A percentile compares a stretch with the other conserved stretches of the same genome.
Conservation (phyloP, 2,888 invertebrate genomes). For the Oligia latruncula region DNA sequence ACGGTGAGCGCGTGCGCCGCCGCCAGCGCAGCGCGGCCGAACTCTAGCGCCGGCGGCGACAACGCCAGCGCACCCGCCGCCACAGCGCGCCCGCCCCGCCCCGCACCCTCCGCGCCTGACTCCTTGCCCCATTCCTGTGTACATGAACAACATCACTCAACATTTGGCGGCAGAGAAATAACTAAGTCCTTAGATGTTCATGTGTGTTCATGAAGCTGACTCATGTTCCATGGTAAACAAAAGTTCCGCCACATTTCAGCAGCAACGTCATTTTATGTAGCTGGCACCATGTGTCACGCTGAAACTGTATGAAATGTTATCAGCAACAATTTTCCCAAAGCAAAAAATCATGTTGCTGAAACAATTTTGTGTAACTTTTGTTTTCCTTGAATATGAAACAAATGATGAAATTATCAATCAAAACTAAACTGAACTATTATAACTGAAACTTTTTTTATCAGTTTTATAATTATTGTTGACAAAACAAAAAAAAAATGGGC, state of each 20-base stretch:
- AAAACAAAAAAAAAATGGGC: background rate
- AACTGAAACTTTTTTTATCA: background rate
- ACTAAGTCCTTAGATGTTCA: background rate
- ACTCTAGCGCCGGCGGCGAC: constrained; percentile 87
- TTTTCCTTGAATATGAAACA: background rate
- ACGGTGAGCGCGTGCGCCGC: constrained; percentile 96
- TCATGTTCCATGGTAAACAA: background rate
- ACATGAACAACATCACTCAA: background rate
- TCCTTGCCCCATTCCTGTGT: constrained; percentile 82
- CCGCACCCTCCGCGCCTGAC: constrained; percentile 39
- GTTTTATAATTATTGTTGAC: no score
- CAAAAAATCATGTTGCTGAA: background rate
- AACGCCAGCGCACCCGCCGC: constrained; percentile 79
- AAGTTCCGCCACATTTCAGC: background rate
- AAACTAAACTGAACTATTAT: background rate
- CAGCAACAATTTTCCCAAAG: background rate
- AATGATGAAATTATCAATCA: no score
- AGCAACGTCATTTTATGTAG: background rate
- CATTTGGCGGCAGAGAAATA: background rate
- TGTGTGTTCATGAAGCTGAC: background rate
- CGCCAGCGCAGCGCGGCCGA: constrained; percentile 94
- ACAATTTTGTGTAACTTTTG: background rate
- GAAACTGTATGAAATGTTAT: background rate
- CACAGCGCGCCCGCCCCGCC: constrained; percentile 58
- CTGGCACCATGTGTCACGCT: background rate